A percentile compares a stretch with the other conserved stretches of the same genome.
phyloP scores from a whole-genome alignment of 2,888 invertebrate genomes.

The Conus canariensis region DNA sequence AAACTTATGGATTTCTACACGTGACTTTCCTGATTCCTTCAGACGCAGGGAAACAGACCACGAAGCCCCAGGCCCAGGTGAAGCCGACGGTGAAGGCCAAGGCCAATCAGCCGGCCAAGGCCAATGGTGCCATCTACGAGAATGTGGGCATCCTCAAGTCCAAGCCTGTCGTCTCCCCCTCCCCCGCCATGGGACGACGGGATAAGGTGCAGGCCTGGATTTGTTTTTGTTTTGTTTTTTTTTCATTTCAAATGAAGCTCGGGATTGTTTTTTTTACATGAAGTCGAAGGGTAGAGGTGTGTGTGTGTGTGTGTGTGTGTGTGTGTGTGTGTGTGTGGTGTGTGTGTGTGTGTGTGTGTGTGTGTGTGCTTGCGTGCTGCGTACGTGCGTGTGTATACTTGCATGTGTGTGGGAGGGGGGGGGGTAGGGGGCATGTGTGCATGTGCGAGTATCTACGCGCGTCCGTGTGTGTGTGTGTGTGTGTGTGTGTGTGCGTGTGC shows the following conservation, averaged over 20 bases:
- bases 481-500: no score
- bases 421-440: background rate
- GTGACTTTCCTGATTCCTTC: no score
- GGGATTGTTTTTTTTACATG: no score
- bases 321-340: background rate
- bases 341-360: background rate
- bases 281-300: no score
- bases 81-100: background rate
- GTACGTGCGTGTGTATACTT: background rate
- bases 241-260: no score
- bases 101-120: background rate
- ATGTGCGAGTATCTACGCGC: background rate
- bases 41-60: background rate
- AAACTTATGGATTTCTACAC: no score
- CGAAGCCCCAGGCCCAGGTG: background rate
- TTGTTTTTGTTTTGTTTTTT: no score
- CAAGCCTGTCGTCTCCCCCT: no score
- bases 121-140: constrained; percentile 30
- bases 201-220: no score
- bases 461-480: background rate
- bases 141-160: background rate
- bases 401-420: no score
- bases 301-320: no score
- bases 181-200: no score
- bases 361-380: background rate